Conservation (phyloP, 1,140 invertebrate species). For the Hormaphis cornu region DNA sequence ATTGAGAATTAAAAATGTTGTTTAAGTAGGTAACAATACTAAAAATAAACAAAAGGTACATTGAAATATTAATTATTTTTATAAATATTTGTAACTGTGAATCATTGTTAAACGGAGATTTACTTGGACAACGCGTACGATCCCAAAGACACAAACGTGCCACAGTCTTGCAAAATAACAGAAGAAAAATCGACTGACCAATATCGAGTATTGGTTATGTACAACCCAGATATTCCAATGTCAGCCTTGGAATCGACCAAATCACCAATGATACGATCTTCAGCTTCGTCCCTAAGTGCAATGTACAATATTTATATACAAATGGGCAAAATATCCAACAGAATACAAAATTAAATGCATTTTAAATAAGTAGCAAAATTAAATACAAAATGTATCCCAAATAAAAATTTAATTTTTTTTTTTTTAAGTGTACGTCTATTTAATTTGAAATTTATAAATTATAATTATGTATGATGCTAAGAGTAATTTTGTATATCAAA, state of each 20-base stretch:
- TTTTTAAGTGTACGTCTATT: too few species aligned
- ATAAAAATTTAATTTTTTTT: too few species aligned
- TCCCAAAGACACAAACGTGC: slow-evolving; percentile 59
- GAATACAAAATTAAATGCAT: too few species aligned
- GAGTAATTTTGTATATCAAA: too few species aligned
- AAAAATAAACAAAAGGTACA: neutral
- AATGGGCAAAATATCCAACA: neutral
- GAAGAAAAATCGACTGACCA: slow-evolving; percentile 49
- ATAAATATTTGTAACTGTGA: too few species aligned
- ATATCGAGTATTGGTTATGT: slow-evolving; percentile 50
- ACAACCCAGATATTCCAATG: slow-evolving; percentile 57
- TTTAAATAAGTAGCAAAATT: too few species aligned
- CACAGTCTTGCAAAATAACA: slow-evolving; percentile 59
- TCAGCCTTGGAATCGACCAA: slow-evolving; percentile 46
- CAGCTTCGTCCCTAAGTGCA: slow-evolving; percentile 43
- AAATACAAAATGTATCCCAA: too few species aligned
- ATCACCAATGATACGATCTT: slow-evolving; percentile 48
- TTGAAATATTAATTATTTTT: neutral
- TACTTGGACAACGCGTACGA: slow-evolving; percentile 64
- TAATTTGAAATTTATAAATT: too few species aligned
- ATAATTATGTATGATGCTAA: too few species aligned
- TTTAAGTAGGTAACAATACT: too few species aligned
- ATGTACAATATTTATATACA: slow-evolving; percentile 33
- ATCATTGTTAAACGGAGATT: neutral
- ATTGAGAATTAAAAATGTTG: too few species aligned